Evolutionary conservation across 2,113 vertebrate species (phyloP).

Genomic region (Cinclus mexicanus): DNA sequence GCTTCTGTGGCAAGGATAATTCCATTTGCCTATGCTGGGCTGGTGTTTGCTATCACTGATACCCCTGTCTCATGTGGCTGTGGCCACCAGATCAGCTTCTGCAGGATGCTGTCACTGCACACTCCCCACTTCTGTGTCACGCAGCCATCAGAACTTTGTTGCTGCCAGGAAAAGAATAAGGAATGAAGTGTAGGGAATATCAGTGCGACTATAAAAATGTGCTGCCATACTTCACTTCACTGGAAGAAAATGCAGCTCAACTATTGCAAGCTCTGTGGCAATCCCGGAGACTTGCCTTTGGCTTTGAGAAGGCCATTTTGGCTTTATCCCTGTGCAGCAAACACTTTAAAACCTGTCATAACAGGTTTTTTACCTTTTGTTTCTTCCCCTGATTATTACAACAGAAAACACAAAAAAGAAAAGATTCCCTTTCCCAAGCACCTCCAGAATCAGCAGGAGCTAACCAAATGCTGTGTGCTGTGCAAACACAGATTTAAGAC

Average conservation of each 20-base stretch:
- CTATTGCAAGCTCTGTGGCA: neutral
- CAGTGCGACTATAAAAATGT: neutral
- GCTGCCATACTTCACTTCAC: neutral
- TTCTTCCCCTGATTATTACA: neutral
- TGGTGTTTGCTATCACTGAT: neutral
- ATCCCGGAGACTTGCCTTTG: neutral
- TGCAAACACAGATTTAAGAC: conserved; percentile 21
- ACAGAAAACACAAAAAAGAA: neutral
- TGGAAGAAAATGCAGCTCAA: neutral
- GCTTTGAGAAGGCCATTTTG: neutral
- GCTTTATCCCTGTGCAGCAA: neutral
- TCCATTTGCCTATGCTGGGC: neutral
- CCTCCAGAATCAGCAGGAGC: neutral
- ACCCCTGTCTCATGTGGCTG: neutral
- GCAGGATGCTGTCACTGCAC: neutral
- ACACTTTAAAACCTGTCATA: neutral
- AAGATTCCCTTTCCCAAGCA: neutral
- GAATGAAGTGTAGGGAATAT: neutral
- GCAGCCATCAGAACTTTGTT: neutral
- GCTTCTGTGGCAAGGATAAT: neutral
- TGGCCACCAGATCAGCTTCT: neutral
- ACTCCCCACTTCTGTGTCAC: neutral
- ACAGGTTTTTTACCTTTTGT: neutral
- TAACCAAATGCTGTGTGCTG: neutral
- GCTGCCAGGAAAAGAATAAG: neutral